A percentile compares a stretch with the other conserved stretches of the same genome.
Evolutionary conservation across 2,797 vertebrate genomes (phyloP).

Genomic region (Coranthus polyacanthus): DNA sequence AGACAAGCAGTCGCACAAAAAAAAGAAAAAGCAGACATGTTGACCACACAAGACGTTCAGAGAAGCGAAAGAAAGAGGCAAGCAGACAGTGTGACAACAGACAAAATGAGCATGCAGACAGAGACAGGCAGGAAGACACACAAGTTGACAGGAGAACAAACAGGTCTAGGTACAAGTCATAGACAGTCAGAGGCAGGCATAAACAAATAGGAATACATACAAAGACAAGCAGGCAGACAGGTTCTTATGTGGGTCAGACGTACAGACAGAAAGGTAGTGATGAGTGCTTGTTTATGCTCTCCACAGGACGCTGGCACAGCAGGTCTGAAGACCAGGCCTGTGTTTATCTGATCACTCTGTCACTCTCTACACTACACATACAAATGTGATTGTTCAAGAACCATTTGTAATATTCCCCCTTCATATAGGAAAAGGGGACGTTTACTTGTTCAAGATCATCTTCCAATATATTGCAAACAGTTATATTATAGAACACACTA

Average conservation of each 20-base stretch:
- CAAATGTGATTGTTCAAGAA: too few species aligned
- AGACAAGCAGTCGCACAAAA: constrained; percentile 24
- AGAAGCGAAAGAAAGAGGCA: constrained; percentile 24
- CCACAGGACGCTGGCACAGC: constrained; percentile 54
- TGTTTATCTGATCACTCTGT: constrained; percentile 19
- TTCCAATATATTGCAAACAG: too few species aligned
- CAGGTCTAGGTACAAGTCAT: constrained; percentile 37
- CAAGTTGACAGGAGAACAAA: constrained; percentile 48
- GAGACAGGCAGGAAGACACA: constrained; percentile 25
- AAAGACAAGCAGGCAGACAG: constrained; percentile 34
- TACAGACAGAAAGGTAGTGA: constrained; percentile 62
- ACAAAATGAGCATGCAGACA: constrained; percentile 35
- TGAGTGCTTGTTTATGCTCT: constrained; percentile 72
- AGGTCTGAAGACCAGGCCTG: constrained; percentile 10
- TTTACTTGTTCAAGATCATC: too few species aligned
- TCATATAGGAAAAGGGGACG: too few species aligned
- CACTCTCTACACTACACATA: constrained; percentile 1
- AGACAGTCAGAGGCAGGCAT: constrained; percentile 28
- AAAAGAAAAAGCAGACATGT: constrained; percentile 19
- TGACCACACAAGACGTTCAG: not conserved
- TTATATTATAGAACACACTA: too few species aligned
- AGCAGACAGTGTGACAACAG: constrained; percentile 32
- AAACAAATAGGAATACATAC: constrained; percentile 33
- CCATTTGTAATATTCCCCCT: too few species aligned
- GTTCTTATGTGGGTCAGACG: not conserved